Conservation (phyloP, 23 tunicate genomes). For the Pegea sp. region DNA sequence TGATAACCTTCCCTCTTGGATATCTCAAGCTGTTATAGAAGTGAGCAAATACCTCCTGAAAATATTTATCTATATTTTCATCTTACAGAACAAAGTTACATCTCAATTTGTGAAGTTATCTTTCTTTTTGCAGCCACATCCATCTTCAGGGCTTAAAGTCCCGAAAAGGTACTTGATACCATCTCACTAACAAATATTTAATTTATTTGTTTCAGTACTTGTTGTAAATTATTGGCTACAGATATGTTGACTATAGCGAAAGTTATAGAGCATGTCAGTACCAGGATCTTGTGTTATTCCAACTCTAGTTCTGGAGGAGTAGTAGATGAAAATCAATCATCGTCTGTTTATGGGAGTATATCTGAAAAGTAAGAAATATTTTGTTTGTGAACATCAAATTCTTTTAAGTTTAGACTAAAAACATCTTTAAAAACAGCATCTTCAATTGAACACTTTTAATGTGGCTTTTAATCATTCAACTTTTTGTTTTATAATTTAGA, state of each 20-base stretch:
- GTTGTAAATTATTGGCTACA: conserved; percentile 52
- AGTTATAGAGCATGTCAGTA: conserved; percentile 93
- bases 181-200: neutral
- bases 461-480: too few relatives aligned
- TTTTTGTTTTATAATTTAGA: too few relatives aligned
- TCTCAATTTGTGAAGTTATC: conserved; percentile 27
- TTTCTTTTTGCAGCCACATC: conserved; percentile 68
- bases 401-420: neutral
- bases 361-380: conserved; percentile 8
- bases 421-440: too few relatives aligned
- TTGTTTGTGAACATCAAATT: neutral
- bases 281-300: conserved; percentile 53
- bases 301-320: too few relatives aligned
- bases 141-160: conserved; percentile 17
- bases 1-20: conserved; percentile 81
- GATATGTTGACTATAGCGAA: conserved; percentile 81
- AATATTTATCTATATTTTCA: neutral
- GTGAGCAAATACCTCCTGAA: conserved; percentile 2
- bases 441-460: too few relatives aligned
- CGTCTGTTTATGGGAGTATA: conserved; percentile 10
- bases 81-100: conserved; percentile 15
- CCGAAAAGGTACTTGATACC: conserved; percentile 4
- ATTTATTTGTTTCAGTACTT: conserved; percentile 6
- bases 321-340: conserved; percentile 11
- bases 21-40: conserved; percentile 57